Evolutionary conservation across 2,113 vertebrate genomes (phyloP).

Genomic region (Leptosomus discolor): DNA sequence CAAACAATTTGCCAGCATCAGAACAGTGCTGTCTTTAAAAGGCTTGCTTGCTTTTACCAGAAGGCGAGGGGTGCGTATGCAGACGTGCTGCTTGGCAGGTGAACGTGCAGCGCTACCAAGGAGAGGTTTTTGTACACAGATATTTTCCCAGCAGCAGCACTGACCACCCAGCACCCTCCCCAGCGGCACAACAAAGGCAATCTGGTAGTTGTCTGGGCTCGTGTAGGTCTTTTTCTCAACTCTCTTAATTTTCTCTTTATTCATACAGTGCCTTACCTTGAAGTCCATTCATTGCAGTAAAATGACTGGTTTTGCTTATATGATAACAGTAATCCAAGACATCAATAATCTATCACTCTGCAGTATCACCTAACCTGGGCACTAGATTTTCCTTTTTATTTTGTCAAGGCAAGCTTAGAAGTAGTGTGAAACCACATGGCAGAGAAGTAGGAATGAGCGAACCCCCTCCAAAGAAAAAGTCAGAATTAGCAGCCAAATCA

Average conservation of each 20-base stretch:
- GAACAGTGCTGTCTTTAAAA: not conserved
- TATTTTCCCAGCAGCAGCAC: not conserved
- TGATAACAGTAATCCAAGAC: not conserved
- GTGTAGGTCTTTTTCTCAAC: not conserved
- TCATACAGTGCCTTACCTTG: not conserved
- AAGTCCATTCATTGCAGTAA: not conserved
- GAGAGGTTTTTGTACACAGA: not conserved
- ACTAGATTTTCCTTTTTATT: not conserved
- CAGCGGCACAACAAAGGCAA: not conserved
- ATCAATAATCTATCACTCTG: not conserved
- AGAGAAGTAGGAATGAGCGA: not conserved
- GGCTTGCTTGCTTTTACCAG: not conserved
- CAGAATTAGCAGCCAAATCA: not conserved
- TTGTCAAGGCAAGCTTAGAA: not conserved
- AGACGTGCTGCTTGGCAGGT: not conserved
- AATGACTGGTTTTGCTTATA: not conserved
- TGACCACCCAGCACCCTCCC: not conserved
- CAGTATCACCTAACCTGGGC: not conserved
- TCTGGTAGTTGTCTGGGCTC: fast-evolving
- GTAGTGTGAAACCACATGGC: not conserved
- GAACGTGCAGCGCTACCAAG: not conserved
- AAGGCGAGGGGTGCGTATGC: not conserved
- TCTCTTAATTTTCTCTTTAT: not conserved
- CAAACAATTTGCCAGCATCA: not conserved
- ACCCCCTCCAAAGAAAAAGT: not conserved